Conservation (phyloP, 2,797 vertebrate species). For the Pseudomugil gertrudae region DNA sequence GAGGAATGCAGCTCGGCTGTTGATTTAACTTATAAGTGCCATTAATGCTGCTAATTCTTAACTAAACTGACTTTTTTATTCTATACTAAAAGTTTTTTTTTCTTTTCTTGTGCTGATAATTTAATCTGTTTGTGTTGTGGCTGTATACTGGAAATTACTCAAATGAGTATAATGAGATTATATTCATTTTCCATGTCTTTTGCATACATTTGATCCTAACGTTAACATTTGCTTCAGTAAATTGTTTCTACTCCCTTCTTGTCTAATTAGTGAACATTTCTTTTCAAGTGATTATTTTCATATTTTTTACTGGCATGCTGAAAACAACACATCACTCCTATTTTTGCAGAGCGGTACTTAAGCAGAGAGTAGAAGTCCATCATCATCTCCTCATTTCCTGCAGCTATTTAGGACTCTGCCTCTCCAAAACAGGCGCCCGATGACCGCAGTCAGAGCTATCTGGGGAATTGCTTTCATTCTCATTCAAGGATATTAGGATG, state of each 20-base stretch:
- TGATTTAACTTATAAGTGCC: conserved; percentile 11
- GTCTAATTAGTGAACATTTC: conserved; percentile 43
- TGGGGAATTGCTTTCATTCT: conserved; percentile 73
- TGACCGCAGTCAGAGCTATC: conserved; percentile 75
- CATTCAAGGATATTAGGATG: conserved; percentile 81
- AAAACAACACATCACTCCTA: conserved; percentile 74
- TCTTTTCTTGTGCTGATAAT: not conserved
- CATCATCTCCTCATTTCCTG: conserved; percentile 83
- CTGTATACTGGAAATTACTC: conserved; percentile 4
- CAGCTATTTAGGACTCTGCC: conserved; percentile 75
- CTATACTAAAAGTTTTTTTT: not conserved
- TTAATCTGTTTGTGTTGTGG: not conserved
- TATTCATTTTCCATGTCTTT: not conserved
- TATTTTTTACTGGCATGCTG: conserved; percentile 50
- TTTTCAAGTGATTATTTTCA: conserved; percentile 55
- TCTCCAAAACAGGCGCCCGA: conserved; percentile 71
- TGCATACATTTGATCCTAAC: not conserved
- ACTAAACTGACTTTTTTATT: not conserved
- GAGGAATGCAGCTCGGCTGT: conserved; percentile 2
- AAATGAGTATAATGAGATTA: not conserved
- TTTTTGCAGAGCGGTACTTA: conserved; percentile 69
- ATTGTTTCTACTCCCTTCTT: not conserved
- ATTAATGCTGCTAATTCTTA: conserved; percentile 23
- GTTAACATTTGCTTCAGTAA: conserved; percentile 10
- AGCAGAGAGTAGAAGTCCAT: conserved; percentile 76